phyloP scores from a whole-genome alignment of 92 coral and sea anemone species.

The Muricea muricata region DNA sequence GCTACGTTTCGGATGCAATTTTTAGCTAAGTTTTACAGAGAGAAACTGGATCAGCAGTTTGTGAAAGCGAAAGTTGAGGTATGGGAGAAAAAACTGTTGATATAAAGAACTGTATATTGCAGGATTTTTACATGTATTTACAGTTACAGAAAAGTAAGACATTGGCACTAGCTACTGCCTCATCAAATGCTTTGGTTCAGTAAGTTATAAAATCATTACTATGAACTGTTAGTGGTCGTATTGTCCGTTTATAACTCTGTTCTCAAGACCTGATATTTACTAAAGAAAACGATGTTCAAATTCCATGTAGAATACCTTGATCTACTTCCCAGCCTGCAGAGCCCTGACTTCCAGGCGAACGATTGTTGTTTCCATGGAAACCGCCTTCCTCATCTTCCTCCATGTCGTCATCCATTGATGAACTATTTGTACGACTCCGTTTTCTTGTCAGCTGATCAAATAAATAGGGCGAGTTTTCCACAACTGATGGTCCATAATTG shows the following conservation, averaged over 20 bases:
- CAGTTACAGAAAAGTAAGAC: too few relatives aligned
- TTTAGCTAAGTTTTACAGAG: constrained; percentile 80
- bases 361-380: constrained; percentile 75
- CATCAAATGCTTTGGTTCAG: too few relatives aligned
- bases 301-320: constrained; percentile 10
- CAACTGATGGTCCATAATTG: constrained; percentile 25
- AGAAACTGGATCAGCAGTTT: constrained; percentile 10
- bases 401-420: constrained; percentile 91
- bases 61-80: too few relatives aligned
- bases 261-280: too few relatives aligned
- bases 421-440: constrained; percentile 86
- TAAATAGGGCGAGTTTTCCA: constrained; percentile 61
- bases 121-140: neutral
- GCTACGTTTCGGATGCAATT: too few relatives aligned
- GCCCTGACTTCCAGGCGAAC: constrained; percentile 48
- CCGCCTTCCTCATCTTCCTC: constrained; percentile 81
- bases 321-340: constrained; percentile 47
- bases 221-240: too few relatives aligned
- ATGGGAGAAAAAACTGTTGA: neutral
- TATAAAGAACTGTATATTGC: neutral
- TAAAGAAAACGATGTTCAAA: too few relatives aligned
- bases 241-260: too few relatives aligned
- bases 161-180: too few relatives aligned
- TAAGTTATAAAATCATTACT: too few relatives aligned
- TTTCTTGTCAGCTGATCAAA: constrained; percentile 84